Conservation (phyloP, 2,113 vertebrate genomes). For the Herpetotheres cachinnans region DNA sequence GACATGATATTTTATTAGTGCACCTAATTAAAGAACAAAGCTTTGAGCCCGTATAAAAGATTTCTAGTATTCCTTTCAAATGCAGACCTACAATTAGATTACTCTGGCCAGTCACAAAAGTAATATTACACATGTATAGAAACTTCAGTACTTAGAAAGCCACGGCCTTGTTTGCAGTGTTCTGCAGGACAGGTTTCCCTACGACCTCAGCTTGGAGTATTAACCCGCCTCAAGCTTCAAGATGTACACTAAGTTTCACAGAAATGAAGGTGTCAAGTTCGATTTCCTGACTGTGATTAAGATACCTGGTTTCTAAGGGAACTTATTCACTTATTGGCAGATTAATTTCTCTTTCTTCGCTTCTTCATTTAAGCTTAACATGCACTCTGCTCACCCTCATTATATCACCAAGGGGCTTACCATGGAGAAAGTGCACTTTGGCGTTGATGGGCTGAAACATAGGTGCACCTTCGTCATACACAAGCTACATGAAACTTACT, state of each 20-base stretch:
- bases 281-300: background rate
- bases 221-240: background rate
- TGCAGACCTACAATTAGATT: background rate
- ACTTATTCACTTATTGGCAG: background rate
- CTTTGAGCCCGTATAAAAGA: background rate
- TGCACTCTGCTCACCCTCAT: background rate
- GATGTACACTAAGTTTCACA: background rate
- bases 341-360: background rate
- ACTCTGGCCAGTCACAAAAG: background rate
- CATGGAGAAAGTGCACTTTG: accelerated
- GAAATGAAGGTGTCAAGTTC: background rate
- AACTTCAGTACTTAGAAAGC: background rate
- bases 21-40: background rate
- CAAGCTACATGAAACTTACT: background rate
- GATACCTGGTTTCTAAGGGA: background rate
- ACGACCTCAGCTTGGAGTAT: background rate
- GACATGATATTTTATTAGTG: background rate
- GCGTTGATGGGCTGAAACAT: background rate
- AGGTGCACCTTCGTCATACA: background rate
- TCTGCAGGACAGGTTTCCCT: background rate
- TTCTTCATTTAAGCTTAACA: background rate
- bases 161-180: background rate
- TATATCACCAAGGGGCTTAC: background rate
- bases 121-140: background rate
- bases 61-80: background rate